A percentile compares a stretch with the other conserved stretches of the same genome.
Conservation (phyloP, 2,113 vertebrate species). For the Zosterops japonicus region DNA sequence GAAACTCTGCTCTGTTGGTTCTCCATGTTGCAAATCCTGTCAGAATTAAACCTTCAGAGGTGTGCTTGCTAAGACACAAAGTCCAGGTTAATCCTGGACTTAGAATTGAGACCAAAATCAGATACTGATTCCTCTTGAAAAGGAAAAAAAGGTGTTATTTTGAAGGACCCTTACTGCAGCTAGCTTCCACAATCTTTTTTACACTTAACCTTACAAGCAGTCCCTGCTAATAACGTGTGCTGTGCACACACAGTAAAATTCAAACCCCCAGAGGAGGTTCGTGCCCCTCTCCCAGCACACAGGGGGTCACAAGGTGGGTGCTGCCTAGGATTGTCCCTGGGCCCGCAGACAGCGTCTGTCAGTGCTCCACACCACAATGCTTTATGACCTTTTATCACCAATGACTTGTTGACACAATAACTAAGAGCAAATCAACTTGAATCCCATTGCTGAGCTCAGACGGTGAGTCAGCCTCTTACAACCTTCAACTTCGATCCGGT, state of each 20-base stretch:
- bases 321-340: not conserved
- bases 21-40: not conserved
- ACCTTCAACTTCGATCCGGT: not conserved
- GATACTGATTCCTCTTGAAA: not conserved
- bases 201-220: not conserved
- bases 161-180: not conserved
- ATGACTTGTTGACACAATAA: slow-evolving; percentile 58
- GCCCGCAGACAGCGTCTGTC: not conserved
- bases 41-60: not conserved
- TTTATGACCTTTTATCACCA: slow-evolving; percentile 58
- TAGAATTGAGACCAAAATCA: not conserved
- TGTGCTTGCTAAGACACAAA: not conserved
- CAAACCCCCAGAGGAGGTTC: not conserved
- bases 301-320: not conserved
- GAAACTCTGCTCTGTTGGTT: not conserved
- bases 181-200: not conserved
- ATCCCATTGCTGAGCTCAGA: slow-evolving; percentile 35
- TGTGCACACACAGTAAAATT: not conserved
- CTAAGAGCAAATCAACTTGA: slow-evolving; percentile 43
- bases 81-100: not conserved
- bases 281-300: not conserved
- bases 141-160: not conserved
- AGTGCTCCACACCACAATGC: slow-evolving; percentile 2
- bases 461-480: slow-evolving; percentile 35
- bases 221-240: rapidly evolving